Evolutionary conservation across 1,140 invertebrate genomes (phyloP), one percentile per base, ranked within the genome.

Genomic region (Drosophila truncata): DNA sequence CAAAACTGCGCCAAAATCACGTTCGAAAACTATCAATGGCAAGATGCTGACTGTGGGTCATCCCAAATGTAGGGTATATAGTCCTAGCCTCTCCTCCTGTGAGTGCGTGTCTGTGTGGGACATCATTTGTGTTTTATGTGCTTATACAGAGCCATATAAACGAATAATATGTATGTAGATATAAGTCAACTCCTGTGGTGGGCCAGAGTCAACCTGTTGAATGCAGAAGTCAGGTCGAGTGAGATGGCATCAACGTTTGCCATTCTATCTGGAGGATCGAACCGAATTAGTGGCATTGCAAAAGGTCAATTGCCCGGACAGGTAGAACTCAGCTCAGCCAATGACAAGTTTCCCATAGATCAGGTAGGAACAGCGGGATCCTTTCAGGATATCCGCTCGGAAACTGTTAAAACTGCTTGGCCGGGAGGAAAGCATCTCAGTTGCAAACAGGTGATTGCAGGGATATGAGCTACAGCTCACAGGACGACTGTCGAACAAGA

Each of bases 1-100:
- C 67, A 82, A 82, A 92, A 92, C 78, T 82, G 75, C 79, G 91
- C 82, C 79, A 91, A 91, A 88, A 91, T 92, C 91, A 92, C 91
- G 91, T 92, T 78, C 83, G 62, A 64, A 54, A 87, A 79, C 75
- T 88, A 88, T 91, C 91, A 92, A 92, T 92, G 83, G 66, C 64
- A 82, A 74, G 77, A 69, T 50, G 65, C 66, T 39, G 52, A 39
- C 54, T 58, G 55, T 60, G 78, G 44, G 47, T 60, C 58, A 83
- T 65, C 52, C 72, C 18, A 16, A 33, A 58, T 37, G n/a, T 37
- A 55, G 41, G 46, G 31, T 18, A 41, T 16, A 57, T 60, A 63
- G 49, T 41, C 25, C 46, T 49, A 47, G 9, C 54, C 16, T 41
- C 41, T 60, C n/a, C 35, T 11, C 33, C 29, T 66, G 20, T 42